Percentiles rank a stretch among this genome's conserved stretches.
Evolutionary conservation across 2,797 vertebrate genomes (phyloP).

Genomic region (Crenichthys baileyi): DNA sequence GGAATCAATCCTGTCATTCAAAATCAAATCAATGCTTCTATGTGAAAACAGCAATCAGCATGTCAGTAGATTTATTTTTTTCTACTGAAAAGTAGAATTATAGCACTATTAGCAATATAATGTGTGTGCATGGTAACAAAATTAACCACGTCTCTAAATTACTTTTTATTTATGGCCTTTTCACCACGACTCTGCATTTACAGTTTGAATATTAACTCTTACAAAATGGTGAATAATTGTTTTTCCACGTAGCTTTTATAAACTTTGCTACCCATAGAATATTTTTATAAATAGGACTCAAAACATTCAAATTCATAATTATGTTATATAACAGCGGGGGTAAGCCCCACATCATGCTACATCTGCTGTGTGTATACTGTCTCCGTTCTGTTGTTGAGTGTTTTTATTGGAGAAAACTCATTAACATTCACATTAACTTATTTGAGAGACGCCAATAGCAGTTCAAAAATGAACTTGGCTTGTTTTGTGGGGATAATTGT

Average conservation of each 20-base stretch:
- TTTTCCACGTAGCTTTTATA: not conserved
- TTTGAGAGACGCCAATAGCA: not conserved
- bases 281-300: not conserved
- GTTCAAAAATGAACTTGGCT: not conserved
- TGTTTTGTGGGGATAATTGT: not conserved
- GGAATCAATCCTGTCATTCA: not conserved
- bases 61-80: not conserved
- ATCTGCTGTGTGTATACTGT: too few species aligned
- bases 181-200: not conserved
- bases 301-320: not conserved
- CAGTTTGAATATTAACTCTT: not conserved
- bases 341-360: too few species aligned
- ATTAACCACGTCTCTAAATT: not conserved
- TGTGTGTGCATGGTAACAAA: not conserved
- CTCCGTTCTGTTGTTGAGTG: not conserved
- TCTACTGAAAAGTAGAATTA: not conserved
- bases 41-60: not conserved
- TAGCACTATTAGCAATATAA: not conserved
- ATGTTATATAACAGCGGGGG: too few species aligned
- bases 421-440: not conserved
- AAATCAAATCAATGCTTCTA: slow-evolving; percentile 9
- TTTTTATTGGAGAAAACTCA: not conserved
- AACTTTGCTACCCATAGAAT: not conserved
- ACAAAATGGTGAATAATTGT: not conserved
- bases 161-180: not conserved